Conservation (phyloP, 2,797 vertebrate species). For the Manis crassicaudata region DNA sequence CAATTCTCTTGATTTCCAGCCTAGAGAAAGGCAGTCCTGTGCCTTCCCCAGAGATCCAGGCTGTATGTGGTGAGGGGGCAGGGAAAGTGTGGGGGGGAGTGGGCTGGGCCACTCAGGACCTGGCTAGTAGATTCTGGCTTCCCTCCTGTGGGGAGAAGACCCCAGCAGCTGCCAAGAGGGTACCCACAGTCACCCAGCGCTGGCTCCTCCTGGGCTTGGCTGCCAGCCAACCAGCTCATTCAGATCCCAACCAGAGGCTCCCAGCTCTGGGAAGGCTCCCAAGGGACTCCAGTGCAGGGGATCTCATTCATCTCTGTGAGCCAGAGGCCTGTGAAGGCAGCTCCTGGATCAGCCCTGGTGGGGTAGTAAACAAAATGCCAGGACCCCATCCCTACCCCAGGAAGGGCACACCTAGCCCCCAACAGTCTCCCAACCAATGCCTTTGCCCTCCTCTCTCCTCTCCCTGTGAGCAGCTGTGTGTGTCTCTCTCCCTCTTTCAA, state of each 20-base stretch:
- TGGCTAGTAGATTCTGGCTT: not conserved
- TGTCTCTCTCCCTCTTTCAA: not conserved
- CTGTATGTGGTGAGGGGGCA: not conserved
- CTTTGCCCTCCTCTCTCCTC: not conserved
- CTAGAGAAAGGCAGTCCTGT: not conserved
- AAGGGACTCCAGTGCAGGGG: conserved; percentile 64
- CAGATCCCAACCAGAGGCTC: conserved; percentile 81
- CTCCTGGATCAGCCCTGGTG: conserved; percentile 6
- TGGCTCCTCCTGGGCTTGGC: conserved; percentile 79
- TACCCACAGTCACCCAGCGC: conserved; percentile 69
- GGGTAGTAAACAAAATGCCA: conserved; percentile 33
- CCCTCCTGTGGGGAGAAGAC: conserved; percentile 36
- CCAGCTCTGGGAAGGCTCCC: conserved; percentile 78
- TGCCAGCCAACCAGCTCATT: conserved; percentile 84
- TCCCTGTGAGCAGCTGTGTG: conserved; percentile 2
- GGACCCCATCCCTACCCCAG: not conserved
- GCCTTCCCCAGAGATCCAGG: not conserved
- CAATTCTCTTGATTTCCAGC: conserved; percentile 4
- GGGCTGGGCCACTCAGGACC: not conserved
- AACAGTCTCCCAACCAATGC: not conserved
- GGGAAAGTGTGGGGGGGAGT: not conserved
- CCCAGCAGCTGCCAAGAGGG: conserved; percentile 67
- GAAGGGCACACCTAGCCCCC: not conserved
- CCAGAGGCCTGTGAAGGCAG: not conserved
- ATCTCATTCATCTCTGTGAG: conserved; percentile 64